Evolutionary conservation across 2,888 invertebrate genomes (phyloP).

Genomic region (Napeogenes inachia): DNA sequence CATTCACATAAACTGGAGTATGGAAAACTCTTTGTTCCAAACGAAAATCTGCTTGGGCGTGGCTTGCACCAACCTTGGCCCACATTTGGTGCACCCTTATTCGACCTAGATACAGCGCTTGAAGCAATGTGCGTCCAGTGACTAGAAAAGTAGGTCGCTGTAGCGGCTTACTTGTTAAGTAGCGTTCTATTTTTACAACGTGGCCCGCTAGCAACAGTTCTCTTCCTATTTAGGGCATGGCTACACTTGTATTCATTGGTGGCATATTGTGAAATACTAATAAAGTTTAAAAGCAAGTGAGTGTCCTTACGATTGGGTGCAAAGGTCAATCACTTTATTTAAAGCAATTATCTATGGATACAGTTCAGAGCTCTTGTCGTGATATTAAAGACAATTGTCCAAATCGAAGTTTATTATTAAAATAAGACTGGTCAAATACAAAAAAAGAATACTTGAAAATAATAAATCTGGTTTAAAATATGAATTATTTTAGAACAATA

Average conservation of each 20-base stretch:
- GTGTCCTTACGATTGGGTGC: background rate
- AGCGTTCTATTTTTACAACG: constrained; percentile 40
- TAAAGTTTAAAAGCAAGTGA: too few relatives aligned
- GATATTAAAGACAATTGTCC: too few relatives aligned
- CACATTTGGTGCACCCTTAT: constrained; percentile 4
- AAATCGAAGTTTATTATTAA: too few relatives aligned
- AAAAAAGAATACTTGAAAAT: too few relatives aligned
- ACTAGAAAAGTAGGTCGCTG: constrained; percentile 32
- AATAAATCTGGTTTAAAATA: too few relatives aligned
- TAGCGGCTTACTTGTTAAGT: constrained; percentile 31
- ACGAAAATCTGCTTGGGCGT: constrained; percentile 2
- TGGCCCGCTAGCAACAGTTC: constrained; percentile 41
- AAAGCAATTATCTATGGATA: too few relatives aligned
- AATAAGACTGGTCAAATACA: too few relatives aligned
- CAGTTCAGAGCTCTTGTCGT: too few relatives aligned
- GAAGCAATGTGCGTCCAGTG: constrained; percentile 10
- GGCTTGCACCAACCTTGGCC: constrained; percentile 10
- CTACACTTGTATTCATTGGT: constrained; percentile 12
- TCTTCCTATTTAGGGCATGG: constrained; percentile 31
- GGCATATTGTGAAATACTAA: background rate
- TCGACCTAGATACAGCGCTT: constrained; percentile 3
- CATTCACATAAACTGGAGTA: background rate
- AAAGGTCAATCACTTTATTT: too few relatives aligned
- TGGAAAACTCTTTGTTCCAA: background rate
- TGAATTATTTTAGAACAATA: too few relatives aligned